These are phyloP conservation scores for Mesochorus sp. DNA, from an alignment of 2,888 invertebrate species.

Conservation along the genomic window DNA sequence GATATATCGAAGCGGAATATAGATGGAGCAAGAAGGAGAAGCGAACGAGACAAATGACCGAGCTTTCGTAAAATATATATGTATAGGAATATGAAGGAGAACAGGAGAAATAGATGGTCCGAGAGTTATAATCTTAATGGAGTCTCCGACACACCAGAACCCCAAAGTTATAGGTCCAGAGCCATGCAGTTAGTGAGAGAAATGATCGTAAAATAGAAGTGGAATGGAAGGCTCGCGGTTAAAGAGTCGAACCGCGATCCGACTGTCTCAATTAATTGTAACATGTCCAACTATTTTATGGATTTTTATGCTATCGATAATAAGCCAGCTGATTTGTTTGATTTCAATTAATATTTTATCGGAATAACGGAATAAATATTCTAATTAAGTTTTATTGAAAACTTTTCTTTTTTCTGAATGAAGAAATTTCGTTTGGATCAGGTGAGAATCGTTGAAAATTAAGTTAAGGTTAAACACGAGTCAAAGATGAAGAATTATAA, in stretches of 20 bases:
- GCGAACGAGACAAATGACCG: slow-evolving; percentile 53
- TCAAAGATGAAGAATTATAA: slow-evolving; percentile 59
- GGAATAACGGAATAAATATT: too few relatives aligned
- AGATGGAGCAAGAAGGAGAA: slow-evolving; percentile 28
- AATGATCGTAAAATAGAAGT: slow-evolving; percentile 36
- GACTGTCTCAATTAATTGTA: slow-evolving; percentile 46
- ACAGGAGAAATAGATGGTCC: slow-evolving; percentile 53
- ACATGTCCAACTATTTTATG: slow-evolving; percentile 12
- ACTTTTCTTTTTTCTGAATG: too few relatives aligned
- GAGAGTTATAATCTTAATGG: slow-evolving; percentile 80
- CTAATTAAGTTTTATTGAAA: too few relatives aligned
- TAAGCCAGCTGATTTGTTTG: too few relatives aligned
- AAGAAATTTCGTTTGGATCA: too few relatives aligned
- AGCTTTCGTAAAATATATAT: slow-evolving; percentile 6
- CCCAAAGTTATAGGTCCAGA: slow-evolving; percentile 74
- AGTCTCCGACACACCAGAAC: slow-evolving; percentile 71
- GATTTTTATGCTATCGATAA: neutral
- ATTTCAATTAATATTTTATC: too few relatives aligned
- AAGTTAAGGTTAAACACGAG: neutral
- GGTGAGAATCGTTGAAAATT: neutral
- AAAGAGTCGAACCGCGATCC: slow-evolving; percentile 45
- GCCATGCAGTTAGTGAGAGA: slow-evolving; percentile 22
- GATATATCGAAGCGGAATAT: slow-evolving; percentile 30
- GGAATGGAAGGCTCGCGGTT: slow-evolving; percentile 33
- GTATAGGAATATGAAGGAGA: neutral